phyloP scores from a whole-genome alignment of 35 echinoderm and acorn worm species.

The Anneissia japonica region DNA sequence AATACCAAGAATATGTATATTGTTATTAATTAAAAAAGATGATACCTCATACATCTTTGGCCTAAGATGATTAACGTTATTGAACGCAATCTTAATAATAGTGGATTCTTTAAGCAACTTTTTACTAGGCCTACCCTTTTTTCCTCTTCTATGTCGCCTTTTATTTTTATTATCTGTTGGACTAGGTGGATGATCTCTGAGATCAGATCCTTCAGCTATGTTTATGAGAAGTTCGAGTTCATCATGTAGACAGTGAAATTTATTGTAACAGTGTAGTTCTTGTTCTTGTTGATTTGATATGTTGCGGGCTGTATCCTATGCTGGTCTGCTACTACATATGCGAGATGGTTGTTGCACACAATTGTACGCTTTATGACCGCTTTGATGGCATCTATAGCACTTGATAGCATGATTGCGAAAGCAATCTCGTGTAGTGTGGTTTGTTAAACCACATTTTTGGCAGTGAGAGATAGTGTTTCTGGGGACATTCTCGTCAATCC shows the following conservation, averaged over 20 bases:
- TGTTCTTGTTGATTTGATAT: not conserved
- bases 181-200: not conserved
- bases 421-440: not conserved
- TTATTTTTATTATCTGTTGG: not conserved
- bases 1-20: conserved; percentile 14
- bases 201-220: not conserved
- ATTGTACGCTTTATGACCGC: not conserved
- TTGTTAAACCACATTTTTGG: not conserved
- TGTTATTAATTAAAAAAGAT: not conserved
- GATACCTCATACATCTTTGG: conserved; percentile 11
- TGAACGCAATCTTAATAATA: conserved; percentile 14
- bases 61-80: conserved; percentile 16
- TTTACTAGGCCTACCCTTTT: not conserved
- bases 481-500: not conserved
- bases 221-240: not conserved
- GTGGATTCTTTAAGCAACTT: not conserved
- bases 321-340: not conserved
- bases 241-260: not conserved
- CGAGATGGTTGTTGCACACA: not conserved
- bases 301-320: not conserved
- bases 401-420: not conserved
- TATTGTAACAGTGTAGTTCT: not conserved
- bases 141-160: not conserved
- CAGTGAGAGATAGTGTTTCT: not conserved
- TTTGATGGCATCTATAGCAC: not conserved